These are phyloP conservation scores for Capreolus pygargus DNA, from an alignment of 2,113 vertebrate genomes.

Conservation along the genomic window DNA sequence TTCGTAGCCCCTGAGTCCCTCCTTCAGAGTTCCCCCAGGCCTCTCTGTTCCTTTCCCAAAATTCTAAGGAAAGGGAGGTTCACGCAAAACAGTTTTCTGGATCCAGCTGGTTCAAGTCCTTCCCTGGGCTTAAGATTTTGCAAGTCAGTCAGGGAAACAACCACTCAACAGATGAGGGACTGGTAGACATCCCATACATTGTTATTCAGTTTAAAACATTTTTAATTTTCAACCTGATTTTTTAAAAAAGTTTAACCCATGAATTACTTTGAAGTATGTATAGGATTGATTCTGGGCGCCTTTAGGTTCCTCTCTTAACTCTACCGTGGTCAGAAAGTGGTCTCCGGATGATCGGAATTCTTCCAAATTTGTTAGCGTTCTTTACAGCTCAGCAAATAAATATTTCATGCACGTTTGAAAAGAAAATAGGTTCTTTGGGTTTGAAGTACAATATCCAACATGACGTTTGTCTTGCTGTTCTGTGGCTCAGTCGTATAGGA, in stretches of 20 bases:
- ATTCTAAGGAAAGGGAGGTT: not conserved
- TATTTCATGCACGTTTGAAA: not conserved
- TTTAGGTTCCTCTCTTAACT: conserved; percentile 1
- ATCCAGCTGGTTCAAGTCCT: not conserved
- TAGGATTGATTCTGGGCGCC: not conserved
- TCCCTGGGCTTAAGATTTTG: not conserved
- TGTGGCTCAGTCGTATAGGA: not conserved
- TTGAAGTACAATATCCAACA: not conserved
- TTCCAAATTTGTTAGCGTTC: not conserved
- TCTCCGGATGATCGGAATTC: not conserved
- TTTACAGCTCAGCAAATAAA: not conserved
- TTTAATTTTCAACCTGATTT: not conserved
- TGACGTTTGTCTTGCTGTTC: not conserved
- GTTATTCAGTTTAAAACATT: not conserved
- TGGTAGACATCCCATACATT: not conserved
- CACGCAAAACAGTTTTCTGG: not conserved
- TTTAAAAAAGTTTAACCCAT: not conserved
- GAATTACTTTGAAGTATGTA: not conserved
- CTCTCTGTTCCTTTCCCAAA: fast-evolving
- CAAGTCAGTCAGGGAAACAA: not conserved
- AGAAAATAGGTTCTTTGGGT: not conserved
- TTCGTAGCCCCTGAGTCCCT: too few relatives aligned
- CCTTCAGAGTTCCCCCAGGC: too few relatives aligned
- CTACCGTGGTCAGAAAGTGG: not conserved
- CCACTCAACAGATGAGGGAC: not conserved